A percentile compares a stretch with the other conserved stretches of the same genome.
Evolutionary conservation across 2,888 invertebrate genomes (phyloP).

Genomic region (Biston stratarius): DNA sequence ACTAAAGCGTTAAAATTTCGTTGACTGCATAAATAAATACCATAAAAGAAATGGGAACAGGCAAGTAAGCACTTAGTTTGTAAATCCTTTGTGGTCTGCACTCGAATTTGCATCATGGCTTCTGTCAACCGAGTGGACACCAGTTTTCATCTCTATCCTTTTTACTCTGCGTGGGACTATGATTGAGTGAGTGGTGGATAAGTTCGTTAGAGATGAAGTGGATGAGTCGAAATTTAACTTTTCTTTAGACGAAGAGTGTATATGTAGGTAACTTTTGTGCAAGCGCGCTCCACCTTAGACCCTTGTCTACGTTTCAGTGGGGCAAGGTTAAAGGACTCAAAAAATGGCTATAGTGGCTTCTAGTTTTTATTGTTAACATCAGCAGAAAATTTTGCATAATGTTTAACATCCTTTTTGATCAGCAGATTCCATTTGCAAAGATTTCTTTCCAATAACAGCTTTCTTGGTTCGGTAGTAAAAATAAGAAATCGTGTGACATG

Average conservation of each 20-base stretch:
- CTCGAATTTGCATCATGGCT: conserved; percentile 56
- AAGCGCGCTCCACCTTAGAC: too few species aligned
- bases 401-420: too few species aligned
- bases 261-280: not conserved
- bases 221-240: not conserved
- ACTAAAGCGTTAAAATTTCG: conserved; percentile 41
- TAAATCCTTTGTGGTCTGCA: conserved; percentile 50
- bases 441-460: too few species aligned
- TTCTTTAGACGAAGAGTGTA: not conserved
- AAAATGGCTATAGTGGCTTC: too few species aligned
- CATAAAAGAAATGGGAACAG: conserved; percentile 52
- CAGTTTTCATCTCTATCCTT: conserved; percentile 38
- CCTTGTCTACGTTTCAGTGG: too few species aligned
- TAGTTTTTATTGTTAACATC: too few species aligned
- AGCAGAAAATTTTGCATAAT: too few species aligned
- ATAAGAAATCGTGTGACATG: too few species aligned
- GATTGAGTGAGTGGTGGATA: conserved; percentile 37
- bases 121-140: conserved; percentile 33
- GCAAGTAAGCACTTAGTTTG: conserved; percentile 45
- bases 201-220: conserved; percentile 20
- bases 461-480: too few species aligned
- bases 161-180: conserved; percentile 31
- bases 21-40: conserved; percentile 46
- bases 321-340: too few species aligned
- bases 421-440: too few species aligned